phyloP scores from a whole-genome alignment of 2,113 vertebrate genomes.

The Mandrillus leucophaeus region DNA sequence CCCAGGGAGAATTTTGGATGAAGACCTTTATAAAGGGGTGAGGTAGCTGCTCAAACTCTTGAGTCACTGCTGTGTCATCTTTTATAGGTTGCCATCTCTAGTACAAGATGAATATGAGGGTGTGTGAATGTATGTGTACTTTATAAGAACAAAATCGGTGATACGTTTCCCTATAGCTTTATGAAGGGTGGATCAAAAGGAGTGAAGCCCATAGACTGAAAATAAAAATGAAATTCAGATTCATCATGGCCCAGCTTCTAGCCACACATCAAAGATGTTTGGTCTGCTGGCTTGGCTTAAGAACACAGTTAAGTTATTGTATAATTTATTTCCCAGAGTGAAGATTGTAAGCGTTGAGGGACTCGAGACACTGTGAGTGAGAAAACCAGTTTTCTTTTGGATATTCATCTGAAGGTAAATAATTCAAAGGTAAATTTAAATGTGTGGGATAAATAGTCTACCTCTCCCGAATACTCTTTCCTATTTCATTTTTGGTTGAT shows the following conservation, averaged over 20 bases:
- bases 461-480: not conserved
- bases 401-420: not conserved
- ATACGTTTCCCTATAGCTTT: slow-evolving; percentile 65
- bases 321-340: slow-evolving; percentile 47
- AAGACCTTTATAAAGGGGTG: slow-evolving; percentile 17
- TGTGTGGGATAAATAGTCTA: not conserved
- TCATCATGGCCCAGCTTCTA: slow-evolving; percentile 46
- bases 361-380: not conserved
- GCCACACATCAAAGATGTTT: slow-evolving; percentile 50
- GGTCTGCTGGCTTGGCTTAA: slow-evolving; percentile 43
- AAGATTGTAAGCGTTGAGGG: slow-evolving; percentile 7
- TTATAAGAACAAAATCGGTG: slow-evolving; percentile 67
- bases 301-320: slow-evolving; percentile 6
- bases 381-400: not conserved
- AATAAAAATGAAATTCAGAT: slow-evolving; percentile 62
- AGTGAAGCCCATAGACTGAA: slow-evolving; percentile 40
- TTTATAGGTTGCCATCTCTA: slow-evolving; percentile 50
- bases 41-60: slow-evolving; percentile 44
- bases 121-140: slow-evolving; percentile 57
- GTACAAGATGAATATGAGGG: slow-evolving; percentile 45
- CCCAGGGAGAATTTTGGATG: not conserved
- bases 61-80: slow-evolving; percentile 44
- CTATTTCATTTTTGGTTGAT: not conserved
- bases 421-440: not conserved
- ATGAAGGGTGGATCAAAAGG: slow-evolving; percentile 70